Evolutionary conservation across 1,140 invertebrate genomes (phyloP).

Genomic region (Brachionus plicatilis): DNA sequence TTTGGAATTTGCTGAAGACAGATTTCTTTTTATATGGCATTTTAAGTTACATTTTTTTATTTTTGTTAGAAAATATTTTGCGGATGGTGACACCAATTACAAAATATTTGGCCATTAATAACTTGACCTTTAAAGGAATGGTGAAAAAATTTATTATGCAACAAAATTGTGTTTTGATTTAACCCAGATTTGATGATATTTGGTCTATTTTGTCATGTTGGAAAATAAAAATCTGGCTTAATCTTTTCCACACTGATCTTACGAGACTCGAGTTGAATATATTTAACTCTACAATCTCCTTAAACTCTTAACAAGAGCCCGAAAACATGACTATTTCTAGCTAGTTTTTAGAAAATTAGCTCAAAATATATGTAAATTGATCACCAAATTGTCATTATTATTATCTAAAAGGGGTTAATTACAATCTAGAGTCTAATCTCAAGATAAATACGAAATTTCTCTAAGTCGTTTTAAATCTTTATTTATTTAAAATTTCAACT

Average conservation of each 20-base stretch:
- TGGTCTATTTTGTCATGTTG: background rate
- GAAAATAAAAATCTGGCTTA: background rate
- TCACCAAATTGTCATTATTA: conserved; percentile 1
- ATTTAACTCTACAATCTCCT: background rate
- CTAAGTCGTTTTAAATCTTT: background rate
- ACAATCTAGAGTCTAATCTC: background rate
- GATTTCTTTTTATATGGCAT: background rate
- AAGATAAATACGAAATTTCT: background rate
- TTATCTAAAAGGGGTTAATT: conserved; percentile 1
- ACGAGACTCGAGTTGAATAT: background rate
- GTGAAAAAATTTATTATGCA: background rate
- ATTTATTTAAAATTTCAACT: background rate
- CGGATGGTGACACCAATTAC: background rate
- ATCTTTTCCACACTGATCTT: background rate
- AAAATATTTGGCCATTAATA: background rate
- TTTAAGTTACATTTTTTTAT: background rate
- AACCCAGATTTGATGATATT: background rate
- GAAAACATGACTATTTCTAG: background rate
- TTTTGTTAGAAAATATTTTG: background rate
- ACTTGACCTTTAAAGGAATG: background rate
- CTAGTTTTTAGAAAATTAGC: background rate
- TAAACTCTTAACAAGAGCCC: background rate
- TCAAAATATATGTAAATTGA: background rate
- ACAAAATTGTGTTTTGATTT: background rate
- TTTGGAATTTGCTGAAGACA: background rate